A percentile compares a stretch with the other conserved stretches of the same genome.
phyloP scores from a whole-genome alignment of 2,888 invertebrate species.

The Dicyrtomina minuta region DNA sequence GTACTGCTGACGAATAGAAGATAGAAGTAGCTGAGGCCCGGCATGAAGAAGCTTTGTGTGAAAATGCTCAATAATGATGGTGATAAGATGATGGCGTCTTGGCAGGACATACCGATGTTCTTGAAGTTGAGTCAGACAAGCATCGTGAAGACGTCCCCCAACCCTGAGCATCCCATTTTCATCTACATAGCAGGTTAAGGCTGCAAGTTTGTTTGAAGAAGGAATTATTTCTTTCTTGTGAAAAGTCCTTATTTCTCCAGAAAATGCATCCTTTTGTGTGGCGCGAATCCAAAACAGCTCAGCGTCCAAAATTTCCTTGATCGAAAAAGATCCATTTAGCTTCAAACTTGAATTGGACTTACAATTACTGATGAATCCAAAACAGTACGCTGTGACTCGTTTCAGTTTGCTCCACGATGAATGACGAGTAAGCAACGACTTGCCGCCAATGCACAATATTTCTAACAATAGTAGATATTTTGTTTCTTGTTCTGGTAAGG shows the following conservation, averaged over 20 bases:
- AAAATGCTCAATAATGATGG: slow-evolving; percentile 24
- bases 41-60: slow-evolving; percentile 50
- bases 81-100: slow-evolving; percentile 20
- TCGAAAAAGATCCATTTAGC: not conserved
- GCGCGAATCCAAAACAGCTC: not conserved
- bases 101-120: too few species aligned
- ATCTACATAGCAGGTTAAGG: too few species aligned
- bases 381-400: too few species aligned
- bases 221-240: not conserved
- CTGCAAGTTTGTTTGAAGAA: slow-evolving; percentile 8
- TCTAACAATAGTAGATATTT: too few species aligned
- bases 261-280: slow-evolving; percentile 10
- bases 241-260: not conserved
- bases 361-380: slow-evolving; percentile 10
- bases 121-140: too few species aligned
- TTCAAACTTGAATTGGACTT: not conserved
- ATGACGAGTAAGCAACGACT: not conserved
- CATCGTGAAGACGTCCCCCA: slow-evolving; percentile 21
- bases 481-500: too few species aligned
- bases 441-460: too few species aligned
- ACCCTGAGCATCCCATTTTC: slow-evolving; percentile 13
- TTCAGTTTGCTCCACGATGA: slow-evolving; percentile 10
- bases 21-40: slow-evolving; percentile 48
- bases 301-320: not conserved
- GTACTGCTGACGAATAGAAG: slow-evolving; percentile 39